Evolutionary conservation across 2,113 vertebrate genomes (phyloP).

Genomic region (Gorsachius goisagi): DNA sequence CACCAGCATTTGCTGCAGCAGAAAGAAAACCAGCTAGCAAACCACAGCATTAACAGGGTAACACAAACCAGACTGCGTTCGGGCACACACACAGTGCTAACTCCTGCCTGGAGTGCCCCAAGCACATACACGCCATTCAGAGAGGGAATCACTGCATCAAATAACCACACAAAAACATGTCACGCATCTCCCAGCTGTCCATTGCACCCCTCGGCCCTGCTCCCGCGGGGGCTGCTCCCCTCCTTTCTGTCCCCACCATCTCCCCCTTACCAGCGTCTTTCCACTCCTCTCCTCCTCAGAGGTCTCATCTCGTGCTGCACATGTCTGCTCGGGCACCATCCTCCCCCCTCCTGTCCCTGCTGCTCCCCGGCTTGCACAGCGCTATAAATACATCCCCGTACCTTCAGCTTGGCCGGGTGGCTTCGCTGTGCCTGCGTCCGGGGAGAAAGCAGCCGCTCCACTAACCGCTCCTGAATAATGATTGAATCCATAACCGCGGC

Average conservation of each 20-base stretch:
- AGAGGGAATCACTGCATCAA: neutral
- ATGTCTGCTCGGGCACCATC: conserved; percentile 30
- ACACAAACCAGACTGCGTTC: neutral
- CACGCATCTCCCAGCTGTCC: neutral
- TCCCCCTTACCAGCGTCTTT: neutral
- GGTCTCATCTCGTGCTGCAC: neutral
- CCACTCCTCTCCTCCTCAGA: neutral
- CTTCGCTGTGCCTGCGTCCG: conserved; percentile 83
- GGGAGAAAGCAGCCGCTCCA: conserved; percentile 91
- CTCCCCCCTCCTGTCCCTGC: conserved; percentile 6
- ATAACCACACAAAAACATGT: neutral
- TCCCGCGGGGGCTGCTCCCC: neutral
- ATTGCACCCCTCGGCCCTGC: neutral
- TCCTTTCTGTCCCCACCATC: neutral
- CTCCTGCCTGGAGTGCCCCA: neutral
- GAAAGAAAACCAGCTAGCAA: neutral
- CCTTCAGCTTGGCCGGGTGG: conserved; percentile 86
- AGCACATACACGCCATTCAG: neutral
- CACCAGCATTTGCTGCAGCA: neutral
- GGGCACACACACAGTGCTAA: neutral
- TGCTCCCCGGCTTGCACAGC: neutral
- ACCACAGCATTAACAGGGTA: neutral
- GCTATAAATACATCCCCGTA: conserved; percentile 71
- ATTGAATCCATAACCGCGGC: conserved; percentile 88
- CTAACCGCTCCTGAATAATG: conserved; percentile 92